Evolutionary conservation across 2,113 vertebrate genomes (phyloP), one percentile per base, ranked within the genome.

Genomic region (Epinephelus lanceolatus): DNA sequence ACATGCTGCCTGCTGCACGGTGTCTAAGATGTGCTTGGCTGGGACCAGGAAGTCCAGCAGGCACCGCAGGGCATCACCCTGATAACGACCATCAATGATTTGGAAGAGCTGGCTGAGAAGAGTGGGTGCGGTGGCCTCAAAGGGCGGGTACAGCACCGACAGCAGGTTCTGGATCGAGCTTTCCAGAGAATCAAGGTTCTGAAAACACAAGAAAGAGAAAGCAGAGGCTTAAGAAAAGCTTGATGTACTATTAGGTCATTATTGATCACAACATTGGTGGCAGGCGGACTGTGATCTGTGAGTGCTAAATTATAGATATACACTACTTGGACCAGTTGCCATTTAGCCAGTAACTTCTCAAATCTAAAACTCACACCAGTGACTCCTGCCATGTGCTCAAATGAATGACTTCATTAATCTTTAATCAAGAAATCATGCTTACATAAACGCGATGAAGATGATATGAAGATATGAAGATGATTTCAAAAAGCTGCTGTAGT

Each of bases 11-110:
- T 97, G 96, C 19, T 96, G 96, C 75, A 98, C 92, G 11, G 94
- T 96, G 78, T 98, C 96, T 76, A 98, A 95, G 82, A 98, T 95
- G 67, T 96, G 96, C 88, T 97, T 97, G 90, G 97, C 96, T 0
- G 98, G 98, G 83, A 98, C 95, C 86, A 99, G 95, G 92, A 99
- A 98, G 89, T 97, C 95, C 78, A 97, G 93, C 60, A 98, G 94
- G 90, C 97, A 97, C 81, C 93, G 94, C 23, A 99, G 95, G 33
- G 97, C 95, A 0, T 98, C 96, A 0, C 97, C 96, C 0, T 17
- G 92, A 93, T 96, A 99, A 85, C 88, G 90, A 60, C 92, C 93
- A 55, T 98, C 96, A 25, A 97, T 95, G 76, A 97, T 94, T 18
- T 96, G 95, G 71, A 98, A 97, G 75, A 99, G 96, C 91, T 99